These are phyloP conservation scores for Phalacrocorax carbo DNA, from an alignment of 2,113 vertebrate genomes.

Conservation along the genomic window DNA sequence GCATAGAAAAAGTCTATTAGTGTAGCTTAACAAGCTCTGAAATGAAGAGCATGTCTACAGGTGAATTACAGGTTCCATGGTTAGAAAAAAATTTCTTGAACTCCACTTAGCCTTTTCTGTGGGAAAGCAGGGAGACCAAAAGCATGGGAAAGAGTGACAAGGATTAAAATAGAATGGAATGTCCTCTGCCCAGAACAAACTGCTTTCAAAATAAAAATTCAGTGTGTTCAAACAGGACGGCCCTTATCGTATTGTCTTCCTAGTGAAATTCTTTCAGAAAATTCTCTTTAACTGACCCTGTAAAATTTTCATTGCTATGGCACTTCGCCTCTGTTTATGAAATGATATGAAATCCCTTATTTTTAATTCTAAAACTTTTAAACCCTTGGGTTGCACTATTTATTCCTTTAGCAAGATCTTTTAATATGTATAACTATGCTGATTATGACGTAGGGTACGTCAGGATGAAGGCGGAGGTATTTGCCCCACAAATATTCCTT, in stretches of 20 bases:
- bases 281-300: not conserved
- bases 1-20: not conserved
- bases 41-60: not conserved
- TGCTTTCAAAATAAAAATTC: not conserved
- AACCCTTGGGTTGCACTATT: not conserved
- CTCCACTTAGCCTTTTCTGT: not conserved
- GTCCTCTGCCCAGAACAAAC: not conserved
- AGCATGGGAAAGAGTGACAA: not conserved
- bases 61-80: not conserved
- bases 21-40: not conserved
- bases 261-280: not conserved
- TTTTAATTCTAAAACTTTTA: not conserved
- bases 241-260: not conserved
- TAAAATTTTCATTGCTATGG: not conserved
- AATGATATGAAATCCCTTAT: not conserved
- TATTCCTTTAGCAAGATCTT: not conserved
- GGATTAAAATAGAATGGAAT: not conserved
- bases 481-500: not conserved
- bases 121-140: not conserved
- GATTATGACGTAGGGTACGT: not conserved
- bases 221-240: not conserved
- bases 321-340: not conserved
- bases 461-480: not conserved
- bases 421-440: not conserved
- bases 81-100: not conserved